phyloP scores from a whole-genome alignment of 2,113 vertebrate genomes.

The Poicephalus meyeri region DNA sequence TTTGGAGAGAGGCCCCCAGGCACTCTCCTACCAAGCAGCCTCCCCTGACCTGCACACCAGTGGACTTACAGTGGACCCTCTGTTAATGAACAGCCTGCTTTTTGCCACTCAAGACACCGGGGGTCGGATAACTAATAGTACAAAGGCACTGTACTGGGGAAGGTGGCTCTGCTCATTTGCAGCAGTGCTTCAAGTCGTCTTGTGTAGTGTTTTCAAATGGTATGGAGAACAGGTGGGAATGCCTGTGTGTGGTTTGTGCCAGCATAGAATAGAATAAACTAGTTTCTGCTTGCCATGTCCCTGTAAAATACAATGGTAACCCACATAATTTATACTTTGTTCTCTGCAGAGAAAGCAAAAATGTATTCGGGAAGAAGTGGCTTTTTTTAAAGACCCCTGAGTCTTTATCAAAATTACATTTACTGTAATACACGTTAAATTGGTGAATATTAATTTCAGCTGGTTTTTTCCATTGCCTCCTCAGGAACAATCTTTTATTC shows the following conservation, averaged over 20 bases:
- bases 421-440: background rate
- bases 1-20: background rate
- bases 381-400: background rate
- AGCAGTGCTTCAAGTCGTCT: background rate
- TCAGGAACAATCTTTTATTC: background rate
- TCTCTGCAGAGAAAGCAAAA: background rate
- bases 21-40: background rate
- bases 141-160: rapidly evolving
- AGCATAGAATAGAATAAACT: background rate
- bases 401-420: background rate
- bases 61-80: background rate
- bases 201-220: background rate
- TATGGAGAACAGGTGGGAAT: no score
- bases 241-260: rapidly evolving
- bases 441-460: background rate
- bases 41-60: background rate
- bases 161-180: background rate
- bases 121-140: background rate
- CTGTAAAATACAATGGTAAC: background rate
- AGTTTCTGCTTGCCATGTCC: background rate
- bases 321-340: rapidly evolving
- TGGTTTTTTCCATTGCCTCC: background rate
- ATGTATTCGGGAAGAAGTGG: background rate
- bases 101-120: rapidly evolving
- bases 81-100: background rate